Conservation (phyloP, 1,140 invertebrate genomes). For the Polyergus mexicanus region DNA sequence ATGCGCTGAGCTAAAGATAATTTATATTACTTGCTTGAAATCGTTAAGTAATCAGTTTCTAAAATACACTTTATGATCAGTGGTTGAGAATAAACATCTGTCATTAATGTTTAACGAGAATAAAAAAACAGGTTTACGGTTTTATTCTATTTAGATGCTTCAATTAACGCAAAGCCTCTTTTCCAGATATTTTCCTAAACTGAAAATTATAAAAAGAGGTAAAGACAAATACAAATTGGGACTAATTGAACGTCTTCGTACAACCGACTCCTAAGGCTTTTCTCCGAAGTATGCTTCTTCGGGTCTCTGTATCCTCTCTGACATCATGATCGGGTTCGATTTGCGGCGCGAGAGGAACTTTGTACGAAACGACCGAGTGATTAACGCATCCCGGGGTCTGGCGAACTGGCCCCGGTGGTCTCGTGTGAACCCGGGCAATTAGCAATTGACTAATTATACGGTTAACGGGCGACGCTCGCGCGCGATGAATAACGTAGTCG, state of each 20-base stretch:
- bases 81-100: not conserved
- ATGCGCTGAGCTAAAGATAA: conserved; percentile 1
- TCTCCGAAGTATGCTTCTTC: not conserved
- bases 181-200: not conserved
- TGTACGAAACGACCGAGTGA: conserved; percentile 17
- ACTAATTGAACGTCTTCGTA: not conserved
- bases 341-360: not conserved
- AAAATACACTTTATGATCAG: not conserved
- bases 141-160: not conserved
- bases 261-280: not conserved
- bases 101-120: not conserved
- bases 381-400: conserved; percentile 57
- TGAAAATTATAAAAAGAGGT: not conserved
- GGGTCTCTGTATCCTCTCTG: not conserved
- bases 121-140: not conserved
- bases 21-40: not conserved
- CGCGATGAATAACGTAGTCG: conserved; percentile 72
- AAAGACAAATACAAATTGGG: not conserved
- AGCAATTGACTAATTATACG: conserved; percentile 75
- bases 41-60: not conserved
- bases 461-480: conserved; percentile 70
- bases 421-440: conserved; percentile 74
- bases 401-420: conserved; percentile 56
- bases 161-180: not conserved
- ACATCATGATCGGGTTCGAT: conserved; percentile 35